Percentiles rank a stretch among this genome's conserved stretches.
Conservation (phyloP, 2,797 vertebrate species). For the Ceryle rudis region DNA sequence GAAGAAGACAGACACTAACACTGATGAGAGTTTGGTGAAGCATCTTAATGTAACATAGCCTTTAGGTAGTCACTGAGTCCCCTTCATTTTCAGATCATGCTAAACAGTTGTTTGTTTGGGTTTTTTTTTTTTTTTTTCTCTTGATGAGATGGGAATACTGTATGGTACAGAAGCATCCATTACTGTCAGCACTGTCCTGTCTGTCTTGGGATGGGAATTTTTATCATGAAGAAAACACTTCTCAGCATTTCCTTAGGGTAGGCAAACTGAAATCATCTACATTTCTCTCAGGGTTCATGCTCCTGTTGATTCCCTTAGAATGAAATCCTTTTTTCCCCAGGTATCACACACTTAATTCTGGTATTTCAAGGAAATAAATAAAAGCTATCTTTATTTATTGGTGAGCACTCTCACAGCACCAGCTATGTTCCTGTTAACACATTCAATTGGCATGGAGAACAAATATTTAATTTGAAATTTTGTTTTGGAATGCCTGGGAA, state of each 20-base stretch:
- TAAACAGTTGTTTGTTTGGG: neutral
- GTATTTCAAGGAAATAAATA: conserved; percentile 1
- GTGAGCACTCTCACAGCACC: neutral
- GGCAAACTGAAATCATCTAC: neutral
- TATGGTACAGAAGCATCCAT: neutral
- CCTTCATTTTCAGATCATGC: neutral
- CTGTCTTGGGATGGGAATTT: neutral
- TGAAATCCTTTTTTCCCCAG: neutral
- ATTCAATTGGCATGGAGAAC: neutral
- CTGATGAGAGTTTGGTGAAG: neutral
- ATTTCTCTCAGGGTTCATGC: neutral
- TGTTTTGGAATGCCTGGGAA: neutral
- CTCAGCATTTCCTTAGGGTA: neutral
- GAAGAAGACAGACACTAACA: rapidly evolving
- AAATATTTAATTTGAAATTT: neutral
- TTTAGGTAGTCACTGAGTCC: neutral
- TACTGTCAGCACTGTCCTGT: neutral
- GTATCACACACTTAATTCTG: neutral
- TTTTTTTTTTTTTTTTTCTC: neutral
- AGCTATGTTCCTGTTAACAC: neutral
- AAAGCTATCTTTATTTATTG: neutral
- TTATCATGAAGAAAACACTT: neutral
- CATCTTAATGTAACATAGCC: neutral
- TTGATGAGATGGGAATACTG: neutral
- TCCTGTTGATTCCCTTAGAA: neutral